Conservation (phyloP, 2,113 vertebrate genomes). For the Oryzias curvinotus region DNA sequence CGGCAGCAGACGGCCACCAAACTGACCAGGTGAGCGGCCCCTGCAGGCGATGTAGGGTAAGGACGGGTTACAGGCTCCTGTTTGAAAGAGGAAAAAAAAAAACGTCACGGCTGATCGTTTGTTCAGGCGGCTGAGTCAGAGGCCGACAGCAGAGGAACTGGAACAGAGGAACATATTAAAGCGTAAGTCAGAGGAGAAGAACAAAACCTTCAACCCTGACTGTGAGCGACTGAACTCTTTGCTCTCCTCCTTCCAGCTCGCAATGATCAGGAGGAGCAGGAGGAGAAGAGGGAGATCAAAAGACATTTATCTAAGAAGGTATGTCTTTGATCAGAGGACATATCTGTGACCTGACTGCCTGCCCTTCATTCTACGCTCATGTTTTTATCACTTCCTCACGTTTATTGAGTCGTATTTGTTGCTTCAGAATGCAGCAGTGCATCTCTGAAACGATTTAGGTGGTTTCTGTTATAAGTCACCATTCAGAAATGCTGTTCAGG, state of each 20-base stretch:
- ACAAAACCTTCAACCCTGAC: neutral
- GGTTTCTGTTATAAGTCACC: no score
- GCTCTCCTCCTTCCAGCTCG: conserved; percentile 78
- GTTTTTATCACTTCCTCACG: neutral
- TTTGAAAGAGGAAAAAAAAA: neutral
- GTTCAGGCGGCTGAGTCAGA: conserved; percentile 94
- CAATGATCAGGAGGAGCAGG: conserved; percentile 95
- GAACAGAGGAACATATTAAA: conserved; percentile 98
- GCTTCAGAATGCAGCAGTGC: neutral
- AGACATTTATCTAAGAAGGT: conserved; percentile 94
- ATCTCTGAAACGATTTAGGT: no score
- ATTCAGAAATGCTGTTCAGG: no score
- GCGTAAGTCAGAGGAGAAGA: conserved; percentile 80
- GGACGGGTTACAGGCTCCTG: no score
- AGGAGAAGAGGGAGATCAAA: conserved; percentile 98
- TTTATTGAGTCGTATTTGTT: neutral
- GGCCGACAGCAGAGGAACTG: conserved; percentile 94
- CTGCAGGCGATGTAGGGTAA: neutral
- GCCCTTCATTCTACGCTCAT: conserved; percentile 6
- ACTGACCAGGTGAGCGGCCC: conserved; percentile 85
- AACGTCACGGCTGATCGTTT: neutral
- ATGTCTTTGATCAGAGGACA: conserved; percentile 36
- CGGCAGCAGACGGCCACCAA: conserved; percentile 96
- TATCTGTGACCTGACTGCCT: conserved; percentile 1
- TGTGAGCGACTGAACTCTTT: neutral